A percentile compares a stretch with the other conserved stretches of the same genome.
Evolutionary conservation across 2,113 vertebrate genomes (phyloP).

Genomic region (Microtus oregoni): DNA sequence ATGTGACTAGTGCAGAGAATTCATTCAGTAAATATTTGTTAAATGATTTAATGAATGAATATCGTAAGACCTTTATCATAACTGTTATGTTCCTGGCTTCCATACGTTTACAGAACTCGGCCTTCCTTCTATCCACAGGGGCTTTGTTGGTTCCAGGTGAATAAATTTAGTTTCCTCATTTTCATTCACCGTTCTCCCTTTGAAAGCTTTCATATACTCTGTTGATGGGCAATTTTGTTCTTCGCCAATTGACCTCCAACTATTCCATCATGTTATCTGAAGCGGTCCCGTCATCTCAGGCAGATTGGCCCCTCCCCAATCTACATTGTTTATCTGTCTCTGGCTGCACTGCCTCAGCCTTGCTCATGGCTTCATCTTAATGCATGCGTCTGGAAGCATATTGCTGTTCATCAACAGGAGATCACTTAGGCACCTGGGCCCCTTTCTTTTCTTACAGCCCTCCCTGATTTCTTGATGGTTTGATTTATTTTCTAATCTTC

Average conservation of each 20-base stretch:
- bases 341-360: slow-evolving; percentile 35
- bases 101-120: not conserved
- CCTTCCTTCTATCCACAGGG: not conserved
- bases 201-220: slow-evolving; percentile 24
- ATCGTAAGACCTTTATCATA: not conserved
- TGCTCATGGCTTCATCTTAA: slow-evolving; percentile 36
- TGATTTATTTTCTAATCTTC: slow-evolving; percentile 59
- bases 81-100: not conserved
- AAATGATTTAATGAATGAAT: not conserved
- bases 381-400: not conserved
- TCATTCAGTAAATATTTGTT: not conserved
- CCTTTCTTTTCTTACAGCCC: not conserved
- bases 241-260: slow-evolving; percentile 62
- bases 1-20: not conserved
- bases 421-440: slow-evolving; percentile 45
- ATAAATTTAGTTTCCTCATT: slow-evolving; percentile 39
- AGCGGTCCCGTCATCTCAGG: slow-evolving; percentile 19
- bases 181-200: slow-evolving; percentile 38
- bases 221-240: slow-evolving; percentile 61
- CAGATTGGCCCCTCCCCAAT: not conserved
- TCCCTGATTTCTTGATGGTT: not conserved
- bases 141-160: not conserved
- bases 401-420: slow-evolving; percentile 40
- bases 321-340: slow-evolving; percentile 46
- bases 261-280: not conserved